Evolutionary conservation across 2,888 invertebrate species (phyloP).

Genomic region (Athalia cordata): DNA sequence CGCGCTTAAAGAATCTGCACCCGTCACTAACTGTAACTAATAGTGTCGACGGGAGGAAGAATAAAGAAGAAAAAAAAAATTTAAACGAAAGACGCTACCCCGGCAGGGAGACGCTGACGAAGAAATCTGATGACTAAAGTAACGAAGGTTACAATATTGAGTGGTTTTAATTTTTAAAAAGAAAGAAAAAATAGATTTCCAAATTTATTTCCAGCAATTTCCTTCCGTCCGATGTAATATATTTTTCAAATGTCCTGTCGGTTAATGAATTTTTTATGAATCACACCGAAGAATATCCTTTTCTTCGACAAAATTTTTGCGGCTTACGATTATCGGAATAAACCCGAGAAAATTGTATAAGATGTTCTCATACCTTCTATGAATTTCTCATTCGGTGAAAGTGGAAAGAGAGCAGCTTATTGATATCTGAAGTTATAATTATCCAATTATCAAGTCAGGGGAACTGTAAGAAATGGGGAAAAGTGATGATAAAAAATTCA

Average conservation of each 20-base stretch:
- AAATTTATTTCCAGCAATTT: background rate
- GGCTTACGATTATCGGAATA: background rate
- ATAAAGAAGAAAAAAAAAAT: background rate
- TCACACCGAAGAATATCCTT: too few relatives aligned
- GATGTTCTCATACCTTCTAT: background rate
- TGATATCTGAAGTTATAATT: constrained; percentile 13
- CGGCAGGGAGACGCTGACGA: background rate
- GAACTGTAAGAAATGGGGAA: background rate
- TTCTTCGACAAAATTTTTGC: background rate
- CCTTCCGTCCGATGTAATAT: background rate
- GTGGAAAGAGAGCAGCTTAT: background rate
- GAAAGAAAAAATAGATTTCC: background rate
- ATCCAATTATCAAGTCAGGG: constrained; percentile 1
- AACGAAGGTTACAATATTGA: constrained; percentile 3
- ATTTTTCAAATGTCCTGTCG: too few relatives aligned
- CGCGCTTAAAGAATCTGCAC: constrained; percentile 35
- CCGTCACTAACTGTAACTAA: constrained; percentile 45
- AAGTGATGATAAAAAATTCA: too few relatives aligned
- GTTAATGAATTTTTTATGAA: too few relatives aligned
- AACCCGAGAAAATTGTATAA: background rate
- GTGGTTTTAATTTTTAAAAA: background rate
- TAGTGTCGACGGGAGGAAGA: constrained; percentile 16
- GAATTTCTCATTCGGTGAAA: background rate
- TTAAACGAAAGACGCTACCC: too few relatives aligned
- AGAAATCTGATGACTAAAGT: background rate